Evolutionary conservation across 1,140 invertebrate genomes (phyloP).

Genomic region (Heliconius hewitsoni): DNA sequence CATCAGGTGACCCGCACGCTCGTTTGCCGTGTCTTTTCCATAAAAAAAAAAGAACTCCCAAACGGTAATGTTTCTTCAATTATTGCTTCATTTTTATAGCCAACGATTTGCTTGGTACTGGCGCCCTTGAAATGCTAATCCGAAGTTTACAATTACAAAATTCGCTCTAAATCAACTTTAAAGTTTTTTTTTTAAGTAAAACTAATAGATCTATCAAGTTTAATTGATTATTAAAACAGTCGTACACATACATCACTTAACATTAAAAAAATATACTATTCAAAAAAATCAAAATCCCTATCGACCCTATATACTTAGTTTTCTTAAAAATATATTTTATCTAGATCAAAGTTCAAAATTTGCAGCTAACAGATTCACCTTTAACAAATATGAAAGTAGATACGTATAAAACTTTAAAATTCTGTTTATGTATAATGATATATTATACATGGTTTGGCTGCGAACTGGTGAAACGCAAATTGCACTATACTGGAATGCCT

Average conservation of each 20-base stretch:
- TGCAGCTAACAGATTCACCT: neutral
- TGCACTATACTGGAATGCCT: neutral
- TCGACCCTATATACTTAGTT: no score
- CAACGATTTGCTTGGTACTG: conserved; percentile 4
- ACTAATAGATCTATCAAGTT: no score
- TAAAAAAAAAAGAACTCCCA: no score
- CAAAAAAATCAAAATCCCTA: no score
- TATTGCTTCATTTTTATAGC: conserved; percentile 15
- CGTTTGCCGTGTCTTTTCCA: no score
- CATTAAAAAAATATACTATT: no score
- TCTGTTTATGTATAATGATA: neutral
- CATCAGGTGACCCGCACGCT: no score
- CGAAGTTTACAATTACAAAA: neutral
- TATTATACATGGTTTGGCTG: neutral
- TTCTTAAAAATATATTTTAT: no score
- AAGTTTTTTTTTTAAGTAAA: no score
- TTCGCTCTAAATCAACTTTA: neutral
- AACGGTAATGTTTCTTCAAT: conserved; percentile 17
- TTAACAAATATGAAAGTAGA: neutral
- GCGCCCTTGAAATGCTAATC: conserved; percentile 12
- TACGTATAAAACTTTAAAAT: neutral
- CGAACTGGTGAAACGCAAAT: conserved; percentile 4
- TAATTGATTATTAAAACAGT: no score
- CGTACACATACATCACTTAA: no score
- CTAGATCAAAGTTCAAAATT: no score